phyloP scores from a whole-genome alignment of 2,113 vertebrate genomes.

The Octodon degus region DNA sequence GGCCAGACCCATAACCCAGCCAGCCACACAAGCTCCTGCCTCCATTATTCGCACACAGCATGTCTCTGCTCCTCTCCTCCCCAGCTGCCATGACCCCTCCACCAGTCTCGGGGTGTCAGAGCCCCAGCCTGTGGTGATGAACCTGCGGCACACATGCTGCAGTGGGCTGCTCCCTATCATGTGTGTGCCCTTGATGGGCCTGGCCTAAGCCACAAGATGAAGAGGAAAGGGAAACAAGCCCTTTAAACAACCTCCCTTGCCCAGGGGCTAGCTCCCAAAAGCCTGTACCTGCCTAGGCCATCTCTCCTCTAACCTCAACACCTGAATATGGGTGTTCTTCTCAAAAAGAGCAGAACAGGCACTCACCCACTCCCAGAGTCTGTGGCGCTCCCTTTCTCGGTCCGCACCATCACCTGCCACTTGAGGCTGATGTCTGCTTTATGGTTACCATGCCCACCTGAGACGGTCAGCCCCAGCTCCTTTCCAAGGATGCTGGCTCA shows the following conservation, averaged over 20 bases:
- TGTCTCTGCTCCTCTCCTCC: neutral
- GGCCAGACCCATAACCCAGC: neutral
- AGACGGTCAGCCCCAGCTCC: neutral
- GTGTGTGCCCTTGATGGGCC: neutral
- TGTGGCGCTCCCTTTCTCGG: neutral
- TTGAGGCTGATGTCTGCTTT: neutral
- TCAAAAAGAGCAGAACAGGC: neutral
- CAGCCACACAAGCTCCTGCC: too few relatives aligned
- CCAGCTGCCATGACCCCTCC: neutral
- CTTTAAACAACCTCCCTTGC: too few relatives aligned
- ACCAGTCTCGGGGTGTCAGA: too few relatives aligned
- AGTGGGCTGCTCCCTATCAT: neutral
- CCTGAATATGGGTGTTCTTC: neutral
- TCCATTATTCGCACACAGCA: rapidly evolving
- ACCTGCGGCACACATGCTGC: neutral
- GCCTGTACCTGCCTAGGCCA: too few relatives aligned
- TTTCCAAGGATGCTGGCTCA: neutral
- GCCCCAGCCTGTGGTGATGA: neutral
- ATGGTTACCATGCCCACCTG: neutral
- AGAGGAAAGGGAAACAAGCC: too few relatives aligned
- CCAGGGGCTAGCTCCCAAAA: neutral
- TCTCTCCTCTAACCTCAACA: neutral
- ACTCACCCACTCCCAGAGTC: neutral
- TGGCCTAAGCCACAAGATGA: neutral
- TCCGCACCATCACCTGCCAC: neutral